These are phyloP conservation scores for Anolis sagrei DNA, from an alignment of 2,113 vertebrate species.

Conservation along the genomic window DNA sequence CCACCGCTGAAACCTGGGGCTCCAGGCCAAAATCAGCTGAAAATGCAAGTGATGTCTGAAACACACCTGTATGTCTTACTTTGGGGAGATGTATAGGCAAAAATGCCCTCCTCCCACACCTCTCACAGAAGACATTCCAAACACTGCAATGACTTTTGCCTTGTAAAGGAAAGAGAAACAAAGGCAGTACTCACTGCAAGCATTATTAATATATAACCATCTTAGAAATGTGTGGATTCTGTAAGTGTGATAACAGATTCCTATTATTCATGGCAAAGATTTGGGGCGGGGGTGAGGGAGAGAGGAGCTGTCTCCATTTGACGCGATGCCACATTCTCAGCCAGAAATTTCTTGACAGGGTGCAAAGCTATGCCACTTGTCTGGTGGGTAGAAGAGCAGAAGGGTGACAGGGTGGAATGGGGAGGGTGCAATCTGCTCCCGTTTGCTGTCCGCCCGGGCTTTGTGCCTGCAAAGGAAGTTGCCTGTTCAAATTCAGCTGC, in stretches of 20 bases:
- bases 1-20: too few species aligned
- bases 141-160: too few species aligned
- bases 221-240: neutral
- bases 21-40: too few species aligned
- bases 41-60: too few species aligned
- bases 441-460: neutral
- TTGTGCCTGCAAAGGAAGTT: neutral
- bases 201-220: neutral
- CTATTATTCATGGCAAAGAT: slow-evolving; percentile 1
- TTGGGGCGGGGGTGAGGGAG: too few species aligned
- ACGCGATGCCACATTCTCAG: neutral
- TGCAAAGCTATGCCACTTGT: slow-evolving; percentile 3
- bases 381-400: neutral
- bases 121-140: too few species aligned
- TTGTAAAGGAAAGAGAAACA: too few species aligned
- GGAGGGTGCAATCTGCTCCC: neutral
- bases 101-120: too few species aligned
- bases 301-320: neutral
- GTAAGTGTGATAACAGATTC: neutral
- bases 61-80: too few species aligned
- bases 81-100: too few species aligned
- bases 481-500: neutral
- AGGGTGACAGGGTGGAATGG: neutral
- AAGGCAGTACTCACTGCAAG: neutral
- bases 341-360: neutral